phyloP scores from a whole-genome alignment of 2,888 invertebrate genomes.

The Ichneumoninae sp. region DNA sequence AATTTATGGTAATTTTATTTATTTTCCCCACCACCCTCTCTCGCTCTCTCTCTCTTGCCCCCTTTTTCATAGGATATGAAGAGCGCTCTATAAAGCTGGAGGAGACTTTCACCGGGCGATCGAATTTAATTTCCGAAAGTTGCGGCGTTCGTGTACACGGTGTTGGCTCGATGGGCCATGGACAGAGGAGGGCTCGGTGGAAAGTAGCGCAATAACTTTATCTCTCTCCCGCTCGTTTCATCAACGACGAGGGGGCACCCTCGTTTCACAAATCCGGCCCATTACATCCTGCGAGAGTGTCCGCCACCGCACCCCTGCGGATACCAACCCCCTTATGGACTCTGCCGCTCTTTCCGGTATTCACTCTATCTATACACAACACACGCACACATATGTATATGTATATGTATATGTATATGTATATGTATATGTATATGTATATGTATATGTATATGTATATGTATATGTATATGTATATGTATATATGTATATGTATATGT shows the following conservation, averaged over 20 bases:
- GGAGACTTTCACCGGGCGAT: conserved; percentile 58
- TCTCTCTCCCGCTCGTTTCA: conserved; percentile 49
- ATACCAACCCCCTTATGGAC: neutral
- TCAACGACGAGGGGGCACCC: conserved; percentile 17
- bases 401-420: neutral
- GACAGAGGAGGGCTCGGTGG: neutral
- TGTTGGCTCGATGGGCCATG: neutral
- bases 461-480: too few relatives aligned
- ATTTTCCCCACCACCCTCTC: conserved; percentile 24
- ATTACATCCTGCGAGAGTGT: conserved; percentile 73
- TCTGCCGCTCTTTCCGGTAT: conserved; percentile 18
- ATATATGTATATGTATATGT: neutral
- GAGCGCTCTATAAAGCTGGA: conserved; percentile 10
- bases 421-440: too few relatives aligned
- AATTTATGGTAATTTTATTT: conserved; percentile 61
- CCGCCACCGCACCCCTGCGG: conserved; percentile 69
- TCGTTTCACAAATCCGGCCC: conserved; percentile 73
- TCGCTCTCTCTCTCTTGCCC: neutral
- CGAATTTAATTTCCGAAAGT: conserved; percentile 75
- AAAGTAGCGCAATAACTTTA: conserved; percentile 3
- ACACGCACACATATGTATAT: neutral
- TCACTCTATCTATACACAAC: neutral
- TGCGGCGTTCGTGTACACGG: conserved; percentile 65
- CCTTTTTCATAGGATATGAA: conserved; percentile 1
- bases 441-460: too few relatives aligned